Conservation (phyloP, 1,140 invertebrate species). For the Pomacea maculata region DNA sequence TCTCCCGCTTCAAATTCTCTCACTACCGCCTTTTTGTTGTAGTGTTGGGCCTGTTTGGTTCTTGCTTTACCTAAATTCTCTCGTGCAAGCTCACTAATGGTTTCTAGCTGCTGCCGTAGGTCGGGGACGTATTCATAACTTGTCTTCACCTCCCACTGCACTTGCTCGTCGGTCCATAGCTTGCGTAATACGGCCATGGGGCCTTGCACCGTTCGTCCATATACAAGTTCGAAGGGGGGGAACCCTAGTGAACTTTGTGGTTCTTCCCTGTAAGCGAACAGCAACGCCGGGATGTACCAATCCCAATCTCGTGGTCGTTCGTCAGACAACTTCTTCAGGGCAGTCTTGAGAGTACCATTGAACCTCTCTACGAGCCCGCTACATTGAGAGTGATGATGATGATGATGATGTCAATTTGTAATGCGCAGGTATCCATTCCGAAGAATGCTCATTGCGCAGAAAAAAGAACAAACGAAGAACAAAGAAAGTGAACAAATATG, state of each 20-base stretch:
- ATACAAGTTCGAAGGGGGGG: conserved; percentile 21
- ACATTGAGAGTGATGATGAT: neutral
- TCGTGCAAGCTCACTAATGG: conserved; percentile 25
- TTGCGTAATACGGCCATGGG: conserved; percentile 34
- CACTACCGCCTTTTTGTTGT: conserved; percentile 17
- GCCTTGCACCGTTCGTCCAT: conserved; percentile 16
- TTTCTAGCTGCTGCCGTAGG: neutral
- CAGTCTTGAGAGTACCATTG: conserved; percentile 47
- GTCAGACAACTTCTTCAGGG: conserved; percentile 42
- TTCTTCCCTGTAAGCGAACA: conserved; percentile 25
- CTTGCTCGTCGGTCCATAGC: conserved; percentile 36
- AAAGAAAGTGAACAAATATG: no score
- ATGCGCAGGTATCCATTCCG: no score
- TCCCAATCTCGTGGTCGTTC: conserved; percentile 55
- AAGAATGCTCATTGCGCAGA: no score
- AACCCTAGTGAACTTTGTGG: conserved; percentile 22
- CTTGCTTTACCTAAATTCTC: conserved; percentile 4
- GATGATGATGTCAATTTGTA: no score
- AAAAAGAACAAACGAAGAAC: no score
- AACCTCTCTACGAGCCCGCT: conserved; percentile 45
- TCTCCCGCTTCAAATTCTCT: conserved; percentile 26
- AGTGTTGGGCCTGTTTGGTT: conserved; percentile 4
- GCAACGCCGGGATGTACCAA: conserved; percentile 31
- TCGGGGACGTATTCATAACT: conserved; percentile 17
- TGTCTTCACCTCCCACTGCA: conserved; percentile 29